Percentiles rank a stretch among this genome's conserved stretches.
These are phyloP conservation scores for Strigamia crassipes DNA, from an alignment of 2,888 invertebrate species.

Conservation along the genomic window DNA sequence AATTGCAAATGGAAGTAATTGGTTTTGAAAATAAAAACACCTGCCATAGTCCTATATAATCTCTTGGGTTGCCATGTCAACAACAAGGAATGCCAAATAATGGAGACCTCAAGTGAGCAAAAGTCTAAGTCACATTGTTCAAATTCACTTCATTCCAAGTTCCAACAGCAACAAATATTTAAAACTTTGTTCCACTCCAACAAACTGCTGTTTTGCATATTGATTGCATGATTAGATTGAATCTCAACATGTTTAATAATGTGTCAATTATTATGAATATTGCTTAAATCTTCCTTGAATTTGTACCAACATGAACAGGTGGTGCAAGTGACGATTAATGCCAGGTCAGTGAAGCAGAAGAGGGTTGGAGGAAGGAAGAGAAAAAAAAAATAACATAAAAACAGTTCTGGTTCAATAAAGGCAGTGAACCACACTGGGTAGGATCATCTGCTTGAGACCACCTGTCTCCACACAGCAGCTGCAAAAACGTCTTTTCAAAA, in stretches of 20 bases:
- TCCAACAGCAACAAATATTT: neutral
- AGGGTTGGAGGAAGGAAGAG: neutral
- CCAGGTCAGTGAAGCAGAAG: conserved; percentile 17
- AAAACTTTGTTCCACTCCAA: neutral
- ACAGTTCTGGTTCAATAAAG: conserved; percentile 6
- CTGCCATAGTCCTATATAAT: neutral
- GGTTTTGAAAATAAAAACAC: neutral
- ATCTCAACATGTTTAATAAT: too few species aligned
- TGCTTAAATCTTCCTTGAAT: neutral
- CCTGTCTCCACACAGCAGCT: conserved; percentile 2
- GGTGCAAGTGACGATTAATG: conserved; percentile 1
- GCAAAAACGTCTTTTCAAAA: neutral
- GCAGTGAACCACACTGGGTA: conserved; percentile 14
- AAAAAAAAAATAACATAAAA: neutral
- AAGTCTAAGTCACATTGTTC: conserved; percentile 5
- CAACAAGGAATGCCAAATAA: neutral
- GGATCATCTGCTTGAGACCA: conserved; percentile 27
- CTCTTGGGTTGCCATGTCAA: conserved; percentile 1
- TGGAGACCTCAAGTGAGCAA: neutral
- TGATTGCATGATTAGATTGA: too few species aligned
- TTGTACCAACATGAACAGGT: neutral
- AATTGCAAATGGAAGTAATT: neutral
- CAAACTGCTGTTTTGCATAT: too few species aligned
- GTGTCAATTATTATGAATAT: neutral
- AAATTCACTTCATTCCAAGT: neutral